Conservation (phyloP, 37 sponge, comb jelly and placozoan genomes). For the Oscarella lobularis region DNA sequence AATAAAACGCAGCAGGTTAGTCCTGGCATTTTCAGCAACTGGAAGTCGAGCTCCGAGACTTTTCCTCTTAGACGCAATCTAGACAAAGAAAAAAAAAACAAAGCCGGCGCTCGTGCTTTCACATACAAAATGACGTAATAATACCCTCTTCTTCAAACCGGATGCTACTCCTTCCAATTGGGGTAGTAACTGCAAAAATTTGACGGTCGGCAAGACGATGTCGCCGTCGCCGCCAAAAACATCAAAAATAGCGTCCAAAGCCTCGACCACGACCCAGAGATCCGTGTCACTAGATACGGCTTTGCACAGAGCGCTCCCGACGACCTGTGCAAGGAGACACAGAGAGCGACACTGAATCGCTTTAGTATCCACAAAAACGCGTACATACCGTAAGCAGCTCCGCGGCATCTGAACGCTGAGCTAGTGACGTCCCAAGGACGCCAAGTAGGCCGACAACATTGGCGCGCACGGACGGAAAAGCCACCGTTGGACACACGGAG, state of each 20-base stretch:
- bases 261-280: not conserved
- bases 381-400: too few species aligned
- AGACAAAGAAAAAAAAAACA: not conserved
- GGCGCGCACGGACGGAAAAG: not conserved
- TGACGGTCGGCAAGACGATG: not conserved
- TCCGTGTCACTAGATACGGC: not conserved
- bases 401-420: not conserved
- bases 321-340: too few species aligned
- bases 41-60: not conserved
- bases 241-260: not conserved
- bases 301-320: not conserved
- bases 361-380: too few species aligned
- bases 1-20: not conserved
- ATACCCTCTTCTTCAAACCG: not conserved
- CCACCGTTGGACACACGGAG: not conserved
- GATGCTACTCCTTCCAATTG: not conserved
- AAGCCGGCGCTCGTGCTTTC: not conserved
- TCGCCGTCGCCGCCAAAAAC: not conserved
- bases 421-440: not conserved
- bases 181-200: not conserved
- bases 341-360: too few species aligned
- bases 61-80: not conserved
- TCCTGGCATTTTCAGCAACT: not conserved
- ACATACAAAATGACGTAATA: not conserved
- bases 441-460: not conserved